Base-by-base conservation (phyloP, 2,888 invertebrate species). In the Neoaliturus tenellus region DNA sequence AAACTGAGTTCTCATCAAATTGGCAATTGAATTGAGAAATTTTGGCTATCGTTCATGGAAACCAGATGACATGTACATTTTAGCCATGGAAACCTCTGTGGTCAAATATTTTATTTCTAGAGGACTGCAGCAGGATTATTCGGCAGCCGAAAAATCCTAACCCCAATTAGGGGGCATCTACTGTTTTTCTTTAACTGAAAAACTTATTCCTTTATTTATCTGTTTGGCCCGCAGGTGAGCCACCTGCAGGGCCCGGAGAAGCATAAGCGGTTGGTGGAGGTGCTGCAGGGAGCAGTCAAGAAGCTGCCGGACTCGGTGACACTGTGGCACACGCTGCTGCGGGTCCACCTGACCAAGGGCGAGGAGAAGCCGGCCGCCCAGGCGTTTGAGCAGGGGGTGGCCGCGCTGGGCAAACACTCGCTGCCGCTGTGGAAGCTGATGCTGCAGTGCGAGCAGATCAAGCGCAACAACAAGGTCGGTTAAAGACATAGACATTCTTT, bases 321-420 rank as follows among this genome's bases (percentile, higher is more conserved):
- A 87, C 89, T 93, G 25, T 93, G 93, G 92, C 91, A 92, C 86
- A 88, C 91, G 1, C 91, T 91, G 85, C 87, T 94, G 39, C 90
- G 90, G 73, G 44, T 82, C 2, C 90, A 91, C 84, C 90, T 93
- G 10, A 78, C 33, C 33, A 91, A 91, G 81, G 90, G 90, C 55
- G 88, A 91, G 73, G 91, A 91, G 85, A 88, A 90, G 17, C 90
- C 90, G 84, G 90, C 91, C 0, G 88, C 89, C 5, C 89, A 91
- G 86, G 89, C 90, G 39, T 92, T 92, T 84, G 88, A 89, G 17
- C 89, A 90, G 84, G 91, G 91, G 3, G 62, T 80, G 14, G 55
- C 82, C 0, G 51, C 73, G 3, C 44, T 85, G 3, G 73, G 73
- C 31, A 80, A 73, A 0, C 28, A 85, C 20, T 89, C 92, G 0